Conservation (phyloP, 2,113 vertebrate species). For the Podiceps cristatus region DNA sequence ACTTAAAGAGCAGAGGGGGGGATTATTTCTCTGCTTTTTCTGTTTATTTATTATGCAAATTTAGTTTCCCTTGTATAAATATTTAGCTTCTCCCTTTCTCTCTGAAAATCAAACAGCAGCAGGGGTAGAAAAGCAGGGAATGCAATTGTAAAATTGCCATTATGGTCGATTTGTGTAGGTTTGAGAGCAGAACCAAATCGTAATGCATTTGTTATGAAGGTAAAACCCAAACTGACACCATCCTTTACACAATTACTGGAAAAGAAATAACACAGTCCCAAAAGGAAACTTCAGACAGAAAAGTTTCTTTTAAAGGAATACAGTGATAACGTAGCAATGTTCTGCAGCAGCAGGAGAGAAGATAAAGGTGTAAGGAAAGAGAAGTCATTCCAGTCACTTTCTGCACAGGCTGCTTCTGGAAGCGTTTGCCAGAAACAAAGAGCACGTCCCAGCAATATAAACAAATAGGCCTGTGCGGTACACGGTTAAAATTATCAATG, state of each 20-base stretch:
- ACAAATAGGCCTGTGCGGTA: not conserved
- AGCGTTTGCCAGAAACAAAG: not conserved
- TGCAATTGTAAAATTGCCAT: not conserved
- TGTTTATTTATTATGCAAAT: slow-evolving; percentile 56
- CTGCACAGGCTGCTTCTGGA: not conserved
- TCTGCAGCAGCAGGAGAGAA: not conserved
- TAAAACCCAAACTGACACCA: not conserved
- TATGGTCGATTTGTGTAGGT: not conserved
- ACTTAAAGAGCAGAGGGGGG: not conserved
- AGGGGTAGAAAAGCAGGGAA: slow-evolving; percentile 10
- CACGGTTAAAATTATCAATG: slow-evolving; percentile 23
- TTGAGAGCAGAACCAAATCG: not conserved
- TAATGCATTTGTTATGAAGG: not conserved
- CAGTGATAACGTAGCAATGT: not conserved
- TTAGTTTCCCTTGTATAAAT: slow-evolving; percentile 26
- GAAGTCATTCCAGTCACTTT: not conserved
- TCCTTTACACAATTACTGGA: not conserved
- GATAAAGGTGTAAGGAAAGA: not conserved
- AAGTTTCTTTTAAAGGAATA: not conserved
- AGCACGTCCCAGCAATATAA: not conserved
- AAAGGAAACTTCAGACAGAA: not conserved
- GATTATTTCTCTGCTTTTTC: slow-evolving; percentile 19
- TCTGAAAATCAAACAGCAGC: slow-evolving; percentile 32
- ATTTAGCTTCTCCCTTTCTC: slow-evolving; percentile 24
- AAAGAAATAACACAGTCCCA: not conserved